Base-by-base conservation (phyloP, 2,113 vertebrate species). In the Campylorhamphus procurvoides region DNA sequence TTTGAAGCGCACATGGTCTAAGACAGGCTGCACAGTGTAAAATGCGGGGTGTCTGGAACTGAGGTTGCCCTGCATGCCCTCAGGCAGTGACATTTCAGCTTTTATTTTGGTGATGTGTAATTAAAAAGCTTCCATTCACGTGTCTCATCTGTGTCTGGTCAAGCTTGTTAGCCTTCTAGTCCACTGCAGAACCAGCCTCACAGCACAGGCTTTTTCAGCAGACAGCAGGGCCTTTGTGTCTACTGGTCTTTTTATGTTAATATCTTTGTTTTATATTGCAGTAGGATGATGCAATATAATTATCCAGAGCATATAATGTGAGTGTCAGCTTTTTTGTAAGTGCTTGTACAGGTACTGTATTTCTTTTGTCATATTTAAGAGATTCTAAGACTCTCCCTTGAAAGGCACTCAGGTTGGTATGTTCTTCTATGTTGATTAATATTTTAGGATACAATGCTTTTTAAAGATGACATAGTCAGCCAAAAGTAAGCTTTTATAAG, bases 401-500 rank as follows among this genome's bases (percentile, higher is more conserved):
- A 53, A 84, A 74, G 9, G 12, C 20, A 27, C 29, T 92, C 33
- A 20, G 3, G 53, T 90, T 90, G 27, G 47, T 92, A 12, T 90
- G 33, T 69, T 81, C 55, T 81, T 40, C 47, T 90, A 14, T 0
- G 0, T 58, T 63, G 46, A 89, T 96, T 77, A 89, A 56, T 93
- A 90, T 87, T 95, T 95, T 81, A 90, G 50, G 58, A 63, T 86
- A 22, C 14, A 74, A 11, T 77, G 52, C 35, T 63, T 92, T 89
- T 81, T 63, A 77, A 84, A 92, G 53, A 50, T n/a, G 66, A 52
- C 39, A 6, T 66, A 69, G 37, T 66, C 62, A 93, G 46, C 33
- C 56, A 79, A 76, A 97, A 89, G 14, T 79, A 73, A 46, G 87
- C 29, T 89, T 78, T 69, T 49, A 76, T 82, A 87, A 92, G 72